These are phyloP conservation scores for Torymus texanus DNA, from an alignment of 2,888 invertebrate genomes.

Conservation along the genomic window DNA sequence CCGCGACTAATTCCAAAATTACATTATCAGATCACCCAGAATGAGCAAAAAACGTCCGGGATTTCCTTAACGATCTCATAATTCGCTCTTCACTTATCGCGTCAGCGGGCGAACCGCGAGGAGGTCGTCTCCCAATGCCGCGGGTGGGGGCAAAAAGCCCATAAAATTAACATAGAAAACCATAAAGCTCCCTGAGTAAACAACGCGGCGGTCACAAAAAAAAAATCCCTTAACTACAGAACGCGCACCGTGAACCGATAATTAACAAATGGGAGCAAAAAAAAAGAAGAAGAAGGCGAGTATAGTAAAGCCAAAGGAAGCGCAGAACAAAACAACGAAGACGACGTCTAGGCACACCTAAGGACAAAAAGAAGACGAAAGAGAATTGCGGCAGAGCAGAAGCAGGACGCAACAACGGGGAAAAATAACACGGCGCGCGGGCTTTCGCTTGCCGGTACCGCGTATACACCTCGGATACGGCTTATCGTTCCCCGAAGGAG, in stretches of 20 bases:
- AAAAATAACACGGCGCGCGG: too few relatives aligned
- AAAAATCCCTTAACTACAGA: slow-evolving; percentile 18
- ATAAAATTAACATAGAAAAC: slow-evolving; percentile 51
- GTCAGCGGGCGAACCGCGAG: not conserved
- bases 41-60: too few relatives aligned
- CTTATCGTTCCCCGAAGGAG: slow-evolving; percentile 28
- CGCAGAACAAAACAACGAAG: not conserved
- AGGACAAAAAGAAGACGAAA: not conserved
- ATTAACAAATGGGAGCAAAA: slow-evolving; percentile 58
- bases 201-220: slow-evolving; percentile 32
- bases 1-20: too few relatives aligned
- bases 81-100: slow-evolving; percentile 56
- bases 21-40: too few relatives aligned
- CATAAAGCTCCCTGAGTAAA: slow-evolving; percentile 38
- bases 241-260: slow-evolving; percentile 39
- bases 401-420: too few relatives aligned
- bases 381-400: too few relatives aligned
- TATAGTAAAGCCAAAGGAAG: too few relatives aligned
- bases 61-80: too few relatives aligned
- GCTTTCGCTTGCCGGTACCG: too few relatives aligned
- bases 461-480: too few relatives aligned
- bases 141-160: slow-evolving; percentile 47
- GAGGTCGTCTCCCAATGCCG: too few relatives aligned
- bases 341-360: not conserved
- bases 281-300: not conserved